Evolutionary conservation across 2,113 vertebrate genomes (phyloP), one percentile per base, ranked within the genome.

Genomic region (Sminthopsis crassicaudata): DNA sequence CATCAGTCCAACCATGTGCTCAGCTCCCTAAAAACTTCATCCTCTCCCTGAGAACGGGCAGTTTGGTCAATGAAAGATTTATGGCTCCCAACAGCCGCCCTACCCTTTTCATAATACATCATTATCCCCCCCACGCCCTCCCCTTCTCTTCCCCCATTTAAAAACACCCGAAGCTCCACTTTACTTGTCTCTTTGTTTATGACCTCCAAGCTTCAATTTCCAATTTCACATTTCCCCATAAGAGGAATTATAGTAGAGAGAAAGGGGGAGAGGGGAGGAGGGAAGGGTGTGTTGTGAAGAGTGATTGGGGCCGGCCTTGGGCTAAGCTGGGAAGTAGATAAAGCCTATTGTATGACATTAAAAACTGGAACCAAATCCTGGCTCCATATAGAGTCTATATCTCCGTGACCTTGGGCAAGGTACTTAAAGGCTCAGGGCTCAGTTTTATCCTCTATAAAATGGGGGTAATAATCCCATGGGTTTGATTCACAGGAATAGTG

Each of bases 161-260:
- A 84, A 84, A 84, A 90, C 89, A 50, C 89, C 89, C 89, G 14
- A 51, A 90, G 89, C 89, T 90, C 67, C 46, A 50, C 48, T 90
- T 51, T 90, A 90, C 89, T 90, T 48, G 48, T 90, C 89, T 90
- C 89, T 50, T 90, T 90, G 89, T 90, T 90, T 90, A 90, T 90
- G 89, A 51, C 89, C 89, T 90, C 89, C 89, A 90, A 90, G 89
- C 89, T 90, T 90, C 89, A 90, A 90, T 90, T 90, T 90, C 46
- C 89, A 90, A 90, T 90, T 90, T 90, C 89, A 19, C 46, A 51
- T 90, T 90, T 90, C n/a, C 89, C 89, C 89, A 90, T 90, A 90
- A 90, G 27, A 51, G 89, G 89, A 90, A 90, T 90, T 90, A 90
- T 48, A 90, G 89, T 90, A 50, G 46, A 48, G 24, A 90, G 89